Conservation (phyloP, 1,140 invertebrate genomes). For the Drosophila ohnishii region DNA sequence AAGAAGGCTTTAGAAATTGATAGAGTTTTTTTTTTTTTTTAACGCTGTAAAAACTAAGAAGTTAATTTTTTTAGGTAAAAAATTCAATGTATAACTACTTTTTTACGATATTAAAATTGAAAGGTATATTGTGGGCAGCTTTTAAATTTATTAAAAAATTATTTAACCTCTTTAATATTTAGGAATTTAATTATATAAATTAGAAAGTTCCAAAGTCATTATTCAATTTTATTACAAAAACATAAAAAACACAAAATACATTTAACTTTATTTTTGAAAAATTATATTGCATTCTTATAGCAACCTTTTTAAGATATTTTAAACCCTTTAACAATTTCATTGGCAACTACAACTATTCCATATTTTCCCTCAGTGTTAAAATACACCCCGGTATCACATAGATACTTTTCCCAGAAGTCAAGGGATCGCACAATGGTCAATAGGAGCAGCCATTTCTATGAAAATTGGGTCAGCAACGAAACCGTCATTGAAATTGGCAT, state of each 20-base stretch:
- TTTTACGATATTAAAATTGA: too few relatives aligned
- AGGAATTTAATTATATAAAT: not conserved
- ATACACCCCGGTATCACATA: constrained; percentile 24
- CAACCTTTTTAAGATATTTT: too few relatives aligned
- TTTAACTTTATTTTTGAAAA: not conserved
- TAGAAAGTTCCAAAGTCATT: too few relatives aligned
- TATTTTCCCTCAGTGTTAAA: constrained; percentile 2
- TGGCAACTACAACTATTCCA: not conserved
- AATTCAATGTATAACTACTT: too few relatives aligned
- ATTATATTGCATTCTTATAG: not conserved
- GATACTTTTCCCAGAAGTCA: constrained; percentile 41
- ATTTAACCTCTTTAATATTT: not conserved
- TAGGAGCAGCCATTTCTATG: constrained; percentile 61
- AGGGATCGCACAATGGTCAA: constrained; percentile 70
- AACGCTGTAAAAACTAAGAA: not conserved
- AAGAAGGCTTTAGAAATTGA: not conserved
- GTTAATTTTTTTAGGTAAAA: too few relatives aligned
- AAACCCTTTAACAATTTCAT: not conserved
- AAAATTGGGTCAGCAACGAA: constrained; percentile 52
- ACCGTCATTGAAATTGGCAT: constrained; percentile 50
- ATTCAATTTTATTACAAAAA: too few relatives aligned
- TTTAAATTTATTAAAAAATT: too few relatives aligned
- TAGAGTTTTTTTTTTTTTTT: not conserved
- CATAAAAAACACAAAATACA: not conserved
- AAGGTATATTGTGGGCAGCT: too few relatives aligned